Evolutionary conservation across 2,888 invertebrate species (phyloP), one percentile per base, ranked within the genome.

Genomic region (Lottia gigantea): DNA sequence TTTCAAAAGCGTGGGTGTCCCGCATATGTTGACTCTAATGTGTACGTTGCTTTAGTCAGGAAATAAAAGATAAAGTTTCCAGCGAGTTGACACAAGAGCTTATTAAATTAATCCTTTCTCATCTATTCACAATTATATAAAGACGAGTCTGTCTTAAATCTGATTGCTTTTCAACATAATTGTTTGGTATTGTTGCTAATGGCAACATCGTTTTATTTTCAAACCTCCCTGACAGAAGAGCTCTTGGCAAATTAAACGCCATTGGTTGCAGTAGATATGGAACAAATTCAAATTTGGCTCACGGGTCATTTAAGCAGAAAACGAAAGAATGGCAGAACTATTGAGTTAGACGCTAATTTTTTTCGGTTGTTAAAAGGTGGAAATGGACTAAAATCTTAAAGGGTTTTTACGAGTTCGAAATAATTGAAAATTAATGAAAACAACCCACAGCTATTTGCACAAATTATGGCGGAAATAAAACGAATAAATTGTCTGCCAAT

Each of bases 391-490:
- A 55, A 45, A 45, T 25, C 61, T 14, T n/a, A 25, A 31, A 26
- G 26, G 31, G 46, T 61, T 69, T 61, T 69, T 69, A 61, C 64
- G 25, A 45, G 64, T 31, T 65, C 15, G 47, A 55, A 64, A 64
- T 69, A 65, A 69, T 69, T 69, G 69, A 61, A 49, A 69, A 46
- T 69, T 69, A 69, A 69, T 64, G 64, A 64, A 49, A 69, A 69
- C 45, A 61, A 65, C 69, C 61, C 31, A 49, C 49, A 69, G 69
- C 69, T 47, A 69, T 64, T 65, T 64, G 26, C 47, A 45, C 65
- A 64, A 69, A 69, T 69, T 69, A 69, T 64, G 61, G 46, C 55
- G 31, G 40, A 55, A 63, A 69, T 69, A 64, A 64, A 23, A 55
- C 46, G 49, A 45, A 45, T 62, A 68, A 69, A 69, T 69, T 65